phyloP scores from a whole-genome alignment of 2,888 invertebrate genomes.

The Formica aserva region DNA sequence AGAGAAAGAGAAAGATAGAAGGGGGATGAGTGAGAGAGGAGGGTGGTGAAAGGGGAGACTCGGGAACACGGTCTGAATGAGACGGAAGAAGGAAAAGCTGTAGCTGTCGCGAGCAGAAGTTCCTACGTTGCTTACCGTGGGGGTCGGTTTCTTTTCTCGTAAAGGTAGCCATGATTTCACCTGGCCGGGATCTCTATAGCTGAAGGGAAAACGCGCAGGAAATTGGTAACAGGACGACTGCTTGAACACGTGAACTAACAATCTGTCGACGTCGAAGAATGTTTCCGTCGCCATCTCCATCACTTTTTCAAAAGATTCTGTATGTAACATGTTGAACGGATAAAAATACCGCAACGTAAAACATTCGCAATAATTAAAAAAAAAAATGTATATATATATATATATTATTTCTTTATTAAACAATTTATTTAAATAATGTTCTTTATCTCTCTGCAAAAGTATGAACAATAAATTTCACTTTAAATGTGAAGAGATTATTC shows the following conservation, averaged over 20 bases:
- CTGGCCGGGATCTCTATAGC: conserved; percentile 66
- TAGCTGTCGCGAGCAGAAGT: conserved; percentile 74
- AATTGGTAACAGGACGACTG: conserved; percentile 71
- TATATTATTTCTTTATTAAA: neutral
- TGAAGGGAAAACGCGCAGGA: conserved; percentile 71
- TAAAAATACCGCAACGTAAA: neutral
- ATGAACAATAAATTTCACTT: neutral
- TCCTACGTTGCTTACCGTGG: conserved; percentile 58
- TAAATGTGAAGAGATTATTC: neutral
- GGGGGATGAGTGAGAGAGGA: conserved; percentile 23
- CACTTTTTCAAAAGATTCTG: conserved; percentile 1
- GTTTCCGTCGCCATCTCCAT: conserved; percentile 41
- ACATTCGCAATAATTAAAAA: conserved; percentile 23
- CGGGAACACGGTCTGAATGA: conserved; percentile 49
- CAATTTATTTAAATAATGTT: neutral
- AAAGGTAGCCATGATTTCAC: conserved; percentile 64
- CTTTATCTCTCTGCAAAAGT: neutral
- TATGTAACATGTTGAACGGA: neutral
- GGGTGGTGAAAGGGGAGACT: conserved; percentile 5
- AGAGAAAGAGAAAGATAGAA: neutral
- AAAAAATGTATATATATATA: neutral
- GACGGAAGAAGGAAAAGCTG: conserved; percentile 69
- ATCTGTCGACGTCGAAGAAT: conserved; percentile 57
- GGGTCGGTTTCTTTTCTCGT: conserved; percentile 64
- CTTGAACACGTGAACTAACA: conserved; percentile 65